Conservation (phyloP, 2,797 vertebrate species). For the Catamblyrhynchus diadema region DNA sequence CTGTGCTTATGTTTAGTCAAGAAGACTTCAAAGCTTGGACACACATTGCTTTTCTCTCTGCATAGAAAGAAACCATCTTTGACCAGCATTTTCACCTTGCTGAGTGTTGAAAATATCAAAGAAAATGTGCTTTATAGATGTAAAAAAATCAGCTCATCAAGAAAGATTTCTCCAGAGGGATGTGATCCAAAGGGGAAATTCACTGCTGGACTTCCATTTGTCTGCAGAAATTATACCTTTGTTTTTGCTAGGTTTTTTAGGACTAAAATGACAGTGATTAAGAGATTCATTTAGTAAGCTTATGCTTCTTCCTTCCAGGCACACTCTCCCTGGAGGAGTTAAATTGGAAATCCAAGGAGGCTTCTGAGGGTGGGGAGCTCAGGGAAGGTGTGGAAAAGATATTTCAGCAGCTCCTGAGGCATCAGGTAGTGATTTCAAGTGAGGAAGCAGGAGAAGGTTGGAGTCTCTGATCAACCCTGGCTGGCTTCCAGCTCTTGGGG, state of each 20-base stretch:
- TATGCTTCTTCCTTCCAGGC: neutral
- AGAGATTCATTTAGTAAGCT: conserved; percentile 1
- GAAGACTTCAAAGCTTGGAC: neutral
- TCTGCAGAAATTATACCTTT: neutral
- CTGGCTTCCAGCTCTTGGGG: neutral
- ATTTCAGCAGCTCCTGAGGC: neutral
- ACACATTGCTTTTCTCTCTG: neutral
- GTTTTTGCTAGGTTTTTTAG: neutral
- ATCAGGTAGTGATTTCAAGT: neutral
- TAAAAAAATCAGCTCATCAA: neutral
- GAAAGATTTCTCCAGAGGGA: neutral
- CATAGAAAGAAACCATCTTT: neutral
- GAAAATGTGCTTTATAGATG: neutral
- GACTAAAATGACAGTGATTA: conserved; percentile 22
- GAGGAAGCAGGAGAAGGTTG: neutral
- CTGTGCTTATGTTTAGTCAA: neutral
- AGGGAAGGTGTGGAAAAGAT: neutral
- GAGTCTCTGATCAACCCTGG: neutral
- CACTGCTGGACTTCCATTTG: conserved; percentile 2
- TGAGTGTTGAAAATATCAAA: neutral
- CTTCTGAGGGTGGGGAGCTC: neutral
- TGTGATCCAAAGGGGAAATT: neutral
- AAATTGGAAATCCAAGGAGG: conserved; percentile 22
- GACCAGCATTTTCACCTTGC: neutral
- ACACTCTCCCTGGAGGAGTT: neutral